Evolutionary conservation across 2,797 vertebrate species (phyloP), one percentile per base, ranked within the genome.

Genomic region (Pseudocheirus occidentalis): DNA sequence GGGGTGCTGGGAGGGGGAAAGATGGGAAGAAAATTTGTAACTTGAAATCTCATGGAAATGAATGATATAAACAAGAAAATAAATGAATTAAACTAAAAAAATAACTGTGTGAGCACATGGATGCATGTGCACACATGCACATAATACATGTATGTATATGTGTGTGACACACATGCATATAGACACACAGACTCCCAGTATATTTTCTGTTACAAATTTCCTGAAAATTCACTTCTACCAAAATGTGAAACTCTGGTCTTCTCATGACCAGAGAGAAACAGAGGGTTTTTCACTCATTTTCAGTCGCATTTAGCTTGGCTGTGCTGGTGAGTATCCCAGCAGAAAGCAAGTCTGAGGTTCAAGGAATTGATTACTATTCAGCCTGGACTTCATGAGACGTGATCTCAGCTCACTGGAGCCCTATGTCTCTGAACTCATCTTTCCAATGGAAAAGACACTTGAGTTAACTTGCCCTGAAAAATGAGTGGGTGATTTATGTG

Each of bases 341-440:
- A 97, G 97, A 97, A 98, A 98, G 97, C 91, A 94, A 97, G 91
- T 0, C 50, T 31, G 28, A 95, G 81, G 40, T 55, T 94, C 90
- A 94, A 0, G 94, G 95, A 97, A 96, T 54, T 93, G 92, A 97
- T 97, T 94, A 95, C 56, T 96, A 97, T 97, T 97, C 96, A 98
- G 90, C 95, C 94, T 92, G 96, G 50, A 55, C 94, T 97, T 97
- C 34, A 55, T 92, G 96, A 98, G 97, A 98, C 90, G 89, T 94
- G 97, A 98, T 97, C 95, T 98, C 98, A 98, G 94, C 93, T 96
- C 94, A 96, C 40, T 91, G n/a, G 40, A 24, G 21, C 59, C 97
- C 59, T 94, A 94, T 93, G 94, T 94, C 92, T 95, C 93, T 91
- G 94, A 93, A 29, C 96, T 53, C 34, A 95, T 97, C 94, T 92